phyloP scores from a whole-genome alignment of 2,888 invertebrate genomes.

The Harpalus rufipes region DNA sequence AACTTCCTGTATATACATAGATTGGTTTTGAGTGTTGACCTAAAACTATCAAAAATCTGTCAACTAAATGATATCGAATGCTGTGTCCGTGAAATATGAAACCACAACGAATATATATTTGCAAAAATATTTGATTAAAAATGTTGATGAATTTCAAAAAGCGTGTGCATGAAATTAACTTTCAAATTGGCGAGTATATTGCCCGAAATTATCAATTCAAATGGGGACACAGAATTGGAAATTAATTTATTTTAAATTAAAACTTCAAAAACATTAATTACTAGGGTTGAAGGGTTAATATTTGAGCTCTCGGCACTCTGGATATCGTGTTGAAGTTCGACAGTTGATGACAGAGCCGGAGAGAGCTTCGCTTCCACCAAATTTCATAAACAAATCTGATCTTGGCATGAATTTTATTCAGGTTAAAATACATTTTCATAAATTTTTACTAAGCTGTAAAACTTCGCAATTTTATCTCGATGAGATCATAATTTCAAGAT shows the following conservation, averaged over 20 bases:
- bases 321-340: constrained; percentile 54
- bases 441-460: not conserved
- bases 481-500: too few species aligned
- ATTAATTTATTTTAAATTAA: constrained; percentile 56
- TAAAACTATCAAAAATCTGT: not conserved
- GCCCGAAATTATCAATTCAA: constrained; percentile 49
- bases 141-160: constrained; percentile 43
- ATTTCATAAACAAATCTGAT: constrained; percentile 31
- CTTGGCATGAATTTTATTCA: constrained; percentile 11
- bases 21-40: too few species aligned
- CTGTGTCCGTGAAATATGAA: not conserved
- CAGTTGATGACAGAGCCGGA: constrained; percentile 2
- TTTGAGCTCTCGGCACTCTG: constrained; percentile 35
- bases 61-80: not conserved
- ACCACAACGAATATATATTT: constrained; percentile 2
- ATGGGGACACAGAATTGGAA: constrained; percentile 50
- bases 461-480: not conserved
- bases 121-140: constrained; percentile 43
- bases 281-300: constrained; percentile 46
- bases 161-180: constrained; percentile 48
- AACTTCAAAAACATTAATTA: constrained; percentile 55
- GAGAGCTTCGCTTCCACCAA: not conserved
- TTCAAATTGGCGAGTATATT: constrained; percentile 45
- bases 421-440: constrained; percentile 9
- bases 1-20: too few species aligned